phyloP scores from a whole-genome alignment of 2,797 vertebrate species.

The Menidia menidia region DNA sequence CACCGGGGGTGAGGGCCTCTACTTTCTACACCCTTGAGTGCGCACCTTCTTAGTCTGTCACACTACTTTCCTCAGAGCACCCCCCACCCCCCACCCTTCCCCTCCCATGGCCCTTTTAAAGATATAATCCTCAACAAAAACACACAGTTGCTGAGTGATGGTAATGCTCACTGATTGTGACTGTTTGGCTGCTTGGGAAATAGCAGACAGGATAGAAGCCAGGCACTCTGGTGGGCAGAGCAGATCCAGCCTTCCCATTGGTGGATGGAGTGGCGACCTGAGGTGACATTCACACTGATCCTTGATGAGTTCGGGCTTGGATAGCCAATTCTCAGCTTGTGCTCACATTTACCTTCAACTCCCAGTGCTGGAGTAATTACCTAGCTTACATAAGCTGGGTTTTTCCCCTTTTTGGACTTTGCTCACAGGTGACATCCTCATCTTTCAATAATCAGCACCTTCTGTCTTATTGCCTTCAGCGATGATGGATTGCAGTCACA shows the following conservation, averaged over 20 bases:
- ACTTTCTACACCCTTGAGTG: conserved; percentile 76
- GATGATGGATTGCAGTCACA: conserved; percentile 35
- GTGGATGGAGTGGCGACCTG: conserved; percentile 51
- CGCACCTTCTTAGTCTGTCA: conserved; percentile 76
- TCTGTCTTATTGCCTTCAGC: conserved; percentile 55
- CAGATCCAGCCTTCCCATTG: conserved; percentile 55
- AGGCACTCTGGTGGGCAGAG: conserved; percentile 33
- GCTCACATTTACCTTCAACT: conserved; percentile 72
- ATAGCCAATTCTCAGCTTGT: conserved; percentile 60
- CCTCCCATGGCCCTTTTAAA: conserved; percentile 63
- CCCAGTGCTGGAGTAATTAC: conserved; percentile 74
- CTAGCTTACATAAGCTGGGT: conserved; percentile 75
- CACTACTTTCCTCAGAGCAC: conserved; percentile 53
- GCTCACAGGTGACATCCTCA: conserved; percentile 59
- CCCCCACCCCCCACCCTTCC: neutral
- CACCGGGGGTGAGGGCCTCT: conserved; percentile 67
- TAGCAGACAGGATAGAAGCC: conserved; percentile 44
- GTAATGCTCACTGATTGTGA: conserved; percentile 72
- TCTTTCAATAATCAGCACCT: conserved; percentile 67
- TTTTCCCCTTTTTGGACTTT: conserved; percentile 58
- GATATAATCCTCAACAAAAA: conserved; percentile 79
- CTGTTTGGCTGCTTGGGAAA: conserved; percentile 59
- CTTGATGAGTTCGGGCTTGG: conserved; percentile 26
- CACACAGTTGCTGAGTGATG: conserved; percentile 78
- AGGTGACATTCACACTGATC: conserved; percentile 54